phyloP scores from a whole-genome alignment of 1,140 invertebrate genomes.

The Ceratoteleas bidentatus region DNA sequence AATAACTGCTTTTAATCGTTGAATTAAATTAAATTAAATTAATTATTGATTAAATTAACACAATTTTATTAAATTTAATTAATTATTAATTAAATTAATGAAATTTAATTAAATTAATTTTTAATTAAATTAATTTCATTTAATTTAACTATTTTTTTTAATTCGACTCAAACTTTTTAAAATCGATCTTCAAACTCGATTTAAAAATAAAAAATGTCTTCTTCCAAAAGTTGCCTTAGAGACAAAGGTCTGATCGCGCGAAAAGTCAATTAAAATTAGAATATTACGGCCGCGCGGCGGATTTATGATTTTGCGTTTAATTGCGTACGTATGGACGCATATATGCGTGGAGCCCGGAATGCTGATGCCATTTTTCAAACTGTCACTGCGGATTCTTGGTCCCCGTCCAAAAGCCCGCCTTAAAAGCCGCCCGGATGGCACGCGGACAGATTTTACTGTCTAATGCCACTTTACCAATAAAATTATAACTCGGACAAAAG shows the following conservation, averaged over 20 bases:
- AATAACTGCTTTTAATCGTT: too few relatives aligned
- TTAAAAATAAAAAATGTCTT: background rate
- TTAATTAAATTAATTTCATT: too few relatives aligned
- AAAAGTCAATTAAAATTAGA: constrained; percentile 41
- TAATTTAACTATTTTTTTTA: background rate
- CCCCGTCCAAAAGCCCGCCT: constrained; percentile 73
- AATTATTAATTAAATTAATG: too few relatives aligned
- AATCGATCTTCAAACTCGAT: too few relatives aligned
- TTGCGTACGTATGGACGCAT: constrained; percentile 52
- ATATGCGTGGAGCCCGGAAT: constrained; percentile 42
- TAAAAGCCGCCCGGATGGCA: constrained; percentile 76
- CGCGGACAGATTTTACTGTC: constrained; percentile 69
- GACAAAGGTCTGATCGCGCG: background rate
- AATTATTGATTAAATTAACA: too few relatives aligned
- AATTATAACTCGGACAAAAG: constrained; percentile 49
- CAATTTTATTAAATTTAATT: too few relatives aligned
- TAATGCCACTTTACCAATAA: constrained; percentile 48
- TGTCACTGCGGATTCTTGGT: constrained; percentile 73
- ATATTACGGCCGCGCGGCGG: constrained; percentile 33
- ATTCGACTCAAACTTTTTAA: too few relatives aligned
- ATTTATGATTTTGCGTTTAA: constrained; percentile 50
- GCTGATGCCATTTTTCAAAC: constrained; percentile 60
- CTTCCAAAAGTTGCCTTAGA: too few relatives aligned
- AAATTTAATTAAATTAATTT: too few relatives aligned
- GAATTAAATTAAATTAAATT: too few relatives aligned